These are phyloP conservation scores for Apamea monoglypha DNA, from an alignment of 2,888 invertebrate genomes.

Conservation along the genomic window DNA sequence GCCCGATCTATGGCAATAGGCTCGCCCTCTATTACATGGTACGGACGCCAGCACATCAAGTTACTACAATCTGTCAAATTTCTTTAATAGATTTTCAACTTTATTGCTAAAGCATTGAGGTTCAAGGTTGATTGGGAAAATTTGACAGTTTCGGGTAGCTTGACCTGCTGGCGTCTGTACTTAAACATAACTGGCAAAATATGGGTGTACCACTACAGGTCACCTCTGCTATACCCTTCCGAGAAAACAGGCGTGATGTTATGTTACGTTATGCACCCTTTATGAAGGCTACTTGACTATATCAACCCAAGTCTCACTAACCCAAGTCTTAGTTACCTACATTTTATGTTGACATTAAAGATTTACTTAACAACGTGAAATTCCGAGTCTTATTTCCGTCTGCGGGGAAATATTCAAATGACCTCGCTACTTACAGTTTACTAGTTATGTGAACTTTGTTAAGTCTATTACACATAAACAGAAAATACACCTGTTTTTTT, in stretches of 20 bases:
- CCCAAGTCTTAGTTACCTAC: conserved; percentile 57
- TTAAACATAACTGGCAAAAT: not conserved
- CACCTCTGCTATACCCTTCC: not conserved
- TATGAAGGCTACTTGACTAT: conserved; percentile 2
- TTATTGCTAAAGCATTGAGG: no score
- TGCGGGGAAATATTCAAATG: conserved; percentile 72
- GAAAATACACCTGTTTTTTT: not conserved
- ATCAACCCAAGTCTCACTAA: conserved; percentile 22
- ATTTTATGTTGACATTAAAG: conserved; percentile 67
- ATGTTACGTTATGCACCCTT: not conserved
- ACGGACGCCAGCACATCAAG: no score
- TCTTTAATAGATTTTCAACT: no score
- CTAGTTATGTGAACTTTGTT: conserved; percentile 25
- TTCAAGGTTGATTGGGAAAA: no score
- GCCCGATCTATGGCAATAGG: not conserved
- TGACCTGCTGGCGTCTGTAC: no score
- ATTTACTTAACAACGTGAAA: conserved; percentile 71
- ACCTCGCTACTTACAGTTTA: conserved; percentile 55
- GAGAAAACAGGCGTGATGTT: no score
- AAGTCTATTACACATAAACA: not conserved
- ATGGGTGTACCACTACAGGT: not conserved
- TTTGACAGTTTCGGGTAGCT: no score
- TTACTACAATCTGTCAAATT: no score
- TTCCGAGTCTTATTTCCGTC: conserved; percentile 69
- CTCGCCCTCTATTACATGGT: not conserved